A percentile compares a stretch with the other conserved stretches of the same genome.
Conservation (phyloP, 2,888 invertebrate species). For the Coleophora flavipennella region DNA sequence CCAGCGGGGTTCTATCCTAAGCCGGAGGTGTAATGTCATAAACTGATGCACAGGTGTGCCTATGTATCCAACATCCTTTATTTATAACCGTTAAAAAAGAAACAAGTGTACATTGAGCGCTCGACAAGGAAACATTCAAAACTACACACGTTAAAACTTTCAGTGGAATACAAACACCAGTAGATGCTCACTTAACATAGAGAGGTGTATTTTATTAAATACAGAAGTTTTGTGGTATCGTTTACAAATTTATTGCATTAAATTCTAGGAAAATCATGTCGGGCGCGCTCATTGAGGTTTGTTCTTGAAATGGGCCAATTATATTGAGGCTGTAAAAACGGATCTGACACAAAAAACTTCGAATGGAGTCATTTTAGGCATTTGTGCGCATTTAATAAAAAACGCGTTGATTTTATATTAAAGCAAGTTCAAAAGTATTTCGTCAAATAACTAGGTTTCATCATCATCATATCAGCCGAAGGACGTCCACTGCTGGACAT, state of each 20-base stretch:
- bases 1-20: conserved; percentile 49
- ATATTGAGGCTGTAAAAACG: conserved; percentile 37
- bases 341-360: conserved; percentile 26
- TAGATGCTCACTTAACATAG: neutral
- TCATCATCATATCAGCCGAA: no score
- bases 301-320: conserved; percentile 47
- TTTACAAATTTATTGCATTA: conserved; percentile 62
- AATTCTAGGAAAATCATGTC: conserved; percentile 54
- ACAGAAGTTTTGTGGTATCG: conserved; percentile 67
- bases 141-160: neutral
- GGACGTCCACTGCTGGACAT: no score
- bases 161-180: conserved; percentile 20
- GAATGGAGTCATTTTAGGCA: conserved; percentile 6
- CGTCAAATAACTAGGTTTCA: no score
- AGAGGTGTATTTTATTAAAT: conserved; percentile 28
- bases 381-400: no score
- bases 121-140: no score
- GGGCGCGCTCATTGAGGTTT: conserved; percentile 50
- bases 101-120: no score
- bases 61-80: conserved; percentile 17
- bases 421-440: no score
- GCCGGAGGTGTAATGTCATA: conserved; percentile 61
- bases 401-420: no score
- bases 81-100: neutral
- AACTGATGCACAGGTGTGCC: conserved; percentile 54